Conservation (phyloP, 2,888 invertebrate species). For the Drosophila acutilabella region DNA sequence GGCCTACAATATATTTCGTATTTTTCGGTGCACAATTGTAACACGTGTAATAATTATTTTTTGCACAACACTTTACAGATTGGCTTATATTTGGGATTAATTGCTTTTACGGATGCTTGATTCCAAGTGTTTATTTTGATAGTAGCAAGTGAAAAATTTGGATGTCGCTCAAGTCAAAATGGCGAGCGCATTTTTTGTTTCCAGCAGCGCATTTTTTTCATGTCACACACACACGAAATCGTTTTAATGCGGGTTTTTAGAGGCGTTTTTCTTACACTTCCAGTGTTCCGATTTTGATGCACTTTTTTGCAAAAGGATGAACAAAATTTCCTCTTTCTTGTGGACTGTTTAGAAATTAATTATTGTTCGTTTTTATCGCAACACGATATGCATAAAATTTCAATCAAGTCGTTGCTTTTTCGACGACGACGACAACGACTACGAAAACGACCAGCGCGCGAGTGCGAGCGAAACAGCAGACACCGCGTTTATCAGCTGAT, state of each 20-base stretch:
- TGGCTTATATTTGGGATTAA: conserved; percentile 22
- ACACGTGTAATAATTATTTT: conserved; percentile 60
- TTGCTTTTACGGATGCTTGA: conserved; percentile 21
- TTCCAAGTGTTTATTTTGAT: conserved; percentile 39
- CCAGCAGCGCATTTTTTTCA: conserved; percentile 79
- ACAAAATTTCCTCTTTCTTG: conserved; percentile 63
- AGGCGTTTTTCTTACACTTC: conserved; percentile 69
- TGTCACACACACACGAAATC: conserved; percentile 70
- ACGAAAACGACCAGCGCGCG: conserved; percentile 69
- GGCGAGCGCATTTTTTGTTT: conserved; percentile 83
- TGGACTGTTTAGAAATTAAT: conserved; percentile 48
- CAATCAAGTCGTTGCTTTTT: conserved; percentile 70
- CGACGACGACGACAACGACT: conserved; percentile 71
- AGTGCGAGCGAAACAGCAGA: conserved; percentile 75
- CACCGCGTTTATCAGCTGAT: conserved; percentile 73
- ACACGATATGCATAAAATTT: conserved; percentile 69
- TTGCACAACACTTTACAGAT: conserved; percentile 32
- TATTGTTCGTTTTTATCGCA: conserved; percentile 50
- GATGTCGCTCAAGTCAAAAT: conserved; percentile 80
- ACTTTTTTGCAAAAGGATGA: conserved; percentile 73
- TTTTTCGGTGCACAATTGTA: conserved; percentile 59
- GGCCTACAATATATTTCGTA: conserved; percentile 51
- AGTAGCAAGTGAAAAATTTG: conserved; percentile 64
- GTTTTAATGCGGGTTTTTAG: conserved; percentile 70
- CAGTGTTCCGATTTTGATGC: conserved; percentile 70